These are phyloP conservation scores for Trachelus tabidus DNA, from an alignment of 2,888 invertebrate genomes.

Conservation along the genomic window DNA sequence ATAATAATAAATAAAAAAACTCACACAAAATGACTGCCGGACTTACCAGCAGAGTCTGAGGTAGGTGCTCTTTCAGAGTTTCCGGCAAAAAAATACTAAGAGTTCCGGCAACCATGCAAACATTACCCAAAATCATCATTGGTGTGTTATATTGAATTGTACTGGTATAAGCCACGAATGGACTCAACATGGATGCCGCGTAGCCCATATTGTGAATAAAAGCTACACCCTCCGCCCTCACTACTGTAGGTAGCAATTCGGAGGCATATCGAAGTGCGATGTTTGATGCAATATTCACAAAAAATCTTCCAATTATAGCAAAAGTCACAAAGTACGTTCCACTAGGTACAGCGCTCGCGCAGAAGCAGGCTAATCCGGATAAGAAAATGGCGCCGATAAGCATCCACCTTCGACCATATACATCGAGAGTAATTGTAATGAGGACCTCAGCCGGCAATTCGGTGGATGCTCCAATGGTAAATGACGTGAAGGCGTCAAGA, in stretches of 20 bases:
- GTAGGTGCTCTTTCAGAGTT: constrained; percentile 83
- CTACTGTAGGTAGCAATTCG: constrained; percentile 84
- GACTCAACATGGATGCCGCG: constrained; percentile 81
- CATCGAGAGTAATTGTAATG: constrained; percentile 77
- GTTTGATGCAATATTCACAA: constrained; percentile 87
- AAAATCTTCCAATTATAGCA: constrained; percentile 82
- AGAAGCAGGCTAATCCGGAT: constrained; percentile 80
- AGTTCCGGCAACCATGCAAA: constrained; percentile 78
- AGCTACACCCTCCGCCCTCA: constrained; percentile 85
- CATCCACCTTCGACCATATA: constrained; percentile 83
- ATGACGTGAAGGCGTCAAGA: constrained; percentile 81
- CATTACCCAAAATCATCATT: constrained; percentile 77
- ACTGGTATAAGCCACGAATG: constrained; percentile 83
- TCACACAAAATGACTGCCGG: background rate
- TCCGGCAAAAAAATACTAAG: constrained; percentile 82
- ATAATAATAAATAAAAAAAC: background rate
- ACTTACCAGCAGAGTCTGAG: constrained; percentile 61
- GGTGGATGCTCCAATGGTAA: constrained; percentile 82
- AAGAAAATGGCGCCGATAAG: constrained; percentile 81
- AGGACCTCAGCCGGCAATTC: constrained; percentile 84
- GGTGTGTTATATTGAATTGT: constrained; percentile 77
- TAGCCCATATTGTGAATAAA: constrained; percentile 90
- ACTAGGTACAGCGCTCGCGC: constrained; percentile 77
- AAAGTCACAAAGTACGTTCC: constrained; percentile 78
- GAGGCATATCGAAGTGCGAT: constrained; percentile 89